Evolutionary conservation across 2,113 vertebrate species (phyloP), one percentile per base, ranked within the genome.

Genomic region (Phaethon lepturus): DNA sequence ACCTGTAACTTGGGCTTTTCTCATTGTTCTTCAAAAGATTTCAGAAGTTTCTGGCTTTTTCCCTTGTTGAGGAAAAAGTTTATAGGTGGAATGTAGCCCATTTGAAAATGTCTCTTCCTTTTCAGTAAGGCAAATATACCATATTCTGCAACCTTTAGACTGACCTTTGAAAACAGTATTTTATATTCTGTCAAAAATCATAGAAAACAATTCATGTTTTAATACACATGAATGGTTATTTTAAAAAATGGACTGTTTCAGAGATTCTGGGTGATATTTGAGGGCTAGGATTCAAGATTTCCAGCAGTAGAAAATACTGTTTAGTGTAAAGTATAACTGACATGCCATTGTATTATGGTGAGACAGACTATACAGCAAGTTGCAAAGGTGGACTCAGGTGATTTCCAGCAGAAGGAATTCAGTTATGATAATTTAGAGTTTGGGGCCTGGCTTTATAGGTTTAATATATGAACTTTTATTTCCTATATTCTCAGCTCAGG

Each of bases 141-240:
- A 33, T 38, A 45, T 50, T 45, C 25, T 76, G 6, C 15, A 83
- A 66, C 52, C 12, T 68, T 85, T 24, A 44, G 15, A 11, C 3
- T 76, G 28, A 45, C 3, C 2, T 89, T 87, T 66, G 23, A 62
- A 93, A 64, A 33, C 1, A 44, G 1, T 31, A 50, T 50, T 68
- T 38, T 4, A 11, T 82, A 84, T 63, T 75, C 31, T 63, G 12
- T 23, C 9, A 62, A 63, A 77, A 90, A 31, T 9, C 33, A 67
- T 17, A 67, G n/a, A 47, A 7, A 68, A 38, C 2, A 74, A 47
- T 26, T 93, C 26, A 42, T 79, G 7, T 42, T 66, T 7, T 2
- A 56, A 40, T 17, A 28, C 28, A 35, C 0, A 0, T 38, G 5
- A 16, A 24, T 11, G 2, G 3, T 23, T 38, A 60, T 33, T 63